phyloP scores from a whole-genome alignment of 30 jellyfish, hydroid and myxozoan species.

The Aurelia coerulea region DNA sequence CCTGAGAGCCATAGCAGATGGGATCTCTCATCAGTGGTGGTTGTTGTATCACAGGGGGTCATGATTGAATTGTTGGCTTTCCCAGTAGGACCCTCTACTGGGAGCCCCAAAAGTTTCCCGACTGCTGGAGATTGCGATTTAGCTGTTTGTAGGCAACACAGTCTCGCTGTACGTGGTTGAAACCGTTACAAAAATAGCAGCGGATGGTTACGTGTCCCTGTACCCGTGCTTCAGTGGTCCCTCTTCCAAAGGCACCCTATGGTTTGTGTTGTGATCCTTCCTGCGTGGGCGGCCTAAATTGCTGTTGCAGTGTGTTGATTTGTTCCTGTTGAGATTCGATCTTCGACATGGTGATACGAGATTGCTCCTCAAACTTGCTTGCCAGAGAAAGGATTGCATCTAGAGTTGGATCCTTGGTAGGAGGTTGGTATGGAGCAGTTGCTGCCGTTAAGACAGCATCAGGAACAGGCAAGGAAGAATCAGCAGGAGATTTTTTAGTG shows the following conservation, averaged over 20 bases:
- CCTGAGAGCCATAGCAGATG: too few relatives aligned
- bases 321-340: constrained; percentile 24
- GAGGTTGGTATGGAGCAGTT: constrained; percentile 5
- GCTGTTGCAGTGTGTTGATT: constrained; percentile 13
- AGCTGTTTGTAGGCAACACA: constrained; percentile 23
- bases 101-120: constrained; percentile 46
- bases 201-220: neutral
- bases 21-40: too few relatives aligned
- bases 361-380: constrained; percentile 37
- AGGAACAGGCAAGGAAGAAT: constrained; percentile 28
- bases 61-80: neutral
- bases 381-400: constrained; percentile 39
- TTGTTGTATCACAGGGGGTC: too few relatives aligned
- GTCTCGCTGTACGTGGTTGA: constrained; percentile 9
- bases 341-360: neutral
- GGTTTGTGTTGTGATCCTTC: neutral
- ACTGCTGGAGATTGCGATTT: neutral
- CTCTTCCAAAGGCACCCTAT: too few relatives aligned
- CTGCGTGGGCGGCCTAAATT: neutral
- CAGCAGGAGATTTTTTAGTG: neutral
- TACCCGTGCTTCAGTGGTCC: too few relatives aligned
- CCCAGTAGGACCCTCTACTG: constrained; percentile 47
- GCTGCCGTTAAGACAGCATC: constrained; percentile 15
- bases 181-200: constrained; percentile 8
- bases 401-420: constrained; percentile 24